phyloP scores from a whole-genome alignment of 2,888 invertebrate genomes.

The Agriopis aurantiaria region DNA sequence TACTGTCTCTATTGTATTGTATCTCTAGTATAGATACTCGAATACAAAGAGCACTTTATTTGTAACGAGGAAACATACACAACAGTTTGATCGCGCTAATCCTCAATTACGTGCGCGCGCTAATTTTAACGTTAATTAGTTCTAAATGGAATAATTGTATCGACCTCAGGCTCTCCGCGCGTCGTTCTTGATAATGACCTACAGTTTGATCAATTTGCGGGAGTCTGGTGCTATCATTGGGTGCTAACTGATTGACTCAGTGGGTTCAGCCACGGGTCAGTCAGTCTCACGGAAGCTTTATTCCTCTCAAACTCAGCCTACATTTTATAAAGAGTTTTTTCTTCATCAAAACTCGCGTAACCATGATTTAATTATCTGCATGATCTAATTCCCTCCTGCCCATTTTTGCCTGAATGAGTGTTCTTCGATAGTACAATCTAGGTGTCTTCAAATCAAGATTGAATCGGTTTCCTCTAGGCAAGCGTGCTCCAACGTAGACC shows the following conservation, averaged over 20 bases:
- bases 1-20: too few relatives aligned
- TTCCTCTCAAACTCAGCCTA: neutral
- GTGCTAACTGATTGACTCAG: neutral
- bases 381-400: too few relatives aligned
- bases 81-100: conserved; percentile 43
- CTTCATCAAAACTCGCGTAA: too few relatives aligned
- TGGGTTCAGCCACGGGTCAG: neutral
- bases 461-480: too few relatives aligned
- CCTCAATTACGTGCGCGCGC: conserved; percentile 43
- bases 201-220: conserved; percentile 7
- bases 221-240: neutral
- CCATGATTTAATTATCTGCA: too few relatives aligned
- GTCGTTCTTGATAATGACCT: conserved; percentile 36
- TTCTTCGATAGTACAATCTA: too few relatives aligned
- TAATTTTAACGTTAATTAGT: conserved; percentile 50
- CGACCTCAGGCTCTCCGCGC: conserved; percentile 51
- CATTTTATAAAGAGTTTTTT: too few relatives aligned
- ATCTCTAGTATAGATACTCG: conserved; percentile 9
- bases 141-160: conserved; percentile 60
- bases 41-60: conserved; percentile 35
- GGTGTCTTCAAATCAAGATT: too few relatives aligned
- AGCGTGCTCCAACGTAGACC: too few relatives aligned
- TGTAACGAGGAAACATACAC: conserved; percentile 52
- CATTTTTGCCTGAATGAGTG: too few relatives aligned
- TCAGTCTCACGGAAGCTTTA: neutral